These are phyloP conservation scores for Empidonax traillii DNA, from an alignment of 2,113 vertebrate genomes.

Conservation along the genomic window DNA sequence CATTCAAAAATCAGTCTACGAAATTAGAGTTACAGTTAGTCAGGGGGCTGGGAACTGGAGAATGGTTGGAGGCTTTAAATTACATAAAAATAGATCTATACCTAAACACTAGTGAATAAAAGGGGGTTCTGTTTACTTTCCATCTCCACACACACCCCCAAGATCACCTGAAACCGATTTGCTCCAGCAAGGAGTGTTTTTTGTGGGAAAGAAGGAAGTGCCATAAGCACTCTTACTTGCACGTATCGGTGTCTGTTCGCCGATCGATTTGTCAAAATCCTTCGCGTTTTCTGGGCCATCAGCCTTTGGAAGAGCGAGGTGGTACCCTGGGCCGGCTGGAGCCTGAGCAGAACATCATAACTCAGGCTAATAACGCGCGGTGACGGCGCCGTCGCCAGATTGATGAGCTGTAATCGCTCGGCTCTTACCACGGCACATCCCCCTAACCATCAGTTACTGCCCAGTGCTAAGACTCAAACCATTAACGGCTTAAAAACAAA, in stretches of 20 bases:
- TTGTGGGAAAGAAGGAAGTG: not conserved
- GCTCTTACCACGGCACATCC: not conserved
- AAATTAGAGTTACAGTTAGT: not conserved
- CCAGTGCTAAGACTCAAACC: not conserved
- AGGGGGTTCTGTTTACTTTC: not conserved
- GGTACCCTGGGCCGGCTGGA: not conserved
- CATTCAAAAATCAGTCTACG: not conserved
- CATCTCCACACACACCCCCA: not conserved
- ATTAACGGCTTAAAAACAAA: conserved; percentile 30
- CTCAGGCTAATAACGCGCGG: not conserved
- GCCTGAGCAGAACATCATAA: not conserved
- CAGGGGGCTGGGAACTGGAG: not conserved
- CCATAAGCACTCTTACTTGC: not conserved
- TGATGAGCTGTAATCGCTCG: not conserved
- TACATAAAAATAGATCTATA: not conserved
- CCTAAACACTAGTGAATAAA: not conserved
- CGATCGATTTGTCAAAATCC: not conserved
- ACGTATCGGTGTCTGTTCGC: fast-evolving
- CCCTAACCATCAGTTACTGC: not conserved
- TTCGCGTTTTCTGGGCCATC: not conserved
- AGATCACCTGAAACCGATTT: not conserved
- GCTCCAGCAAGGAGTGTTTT: not conserved
- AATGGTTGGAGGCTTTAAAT: not conserved
- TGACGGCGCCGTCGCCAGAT: not conserved
- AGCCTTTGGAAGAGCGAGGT: not conserved